phyloP scores from a whole-genome alignment of 2,888 invertebrate genomes.

The Drosophila mimica region DNA sequence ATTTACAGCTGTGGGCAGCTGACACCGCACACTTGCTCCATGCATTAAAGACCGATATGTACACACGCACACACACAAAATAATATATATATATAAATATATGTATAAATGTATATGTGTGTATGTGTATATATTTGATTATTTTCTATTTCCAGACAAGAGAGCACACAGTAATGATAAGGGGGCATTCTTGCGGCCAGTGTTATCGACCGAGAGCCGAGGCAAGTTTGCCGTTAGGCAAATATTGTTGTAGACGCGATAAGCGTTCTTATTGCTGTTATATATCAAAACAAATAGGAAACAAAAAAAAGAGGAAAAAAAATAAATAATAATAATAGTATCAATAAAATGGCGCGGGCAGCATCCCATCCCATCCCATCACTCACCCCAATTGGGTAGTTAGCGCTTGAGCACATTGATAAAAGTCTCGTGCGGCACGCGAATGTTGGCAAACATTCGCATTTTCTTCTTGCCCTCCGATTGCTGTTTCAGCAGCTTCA shows the following conservation, averaged over 20 bases:
- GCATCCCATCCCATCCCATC: slow-evolving; percentile 6
- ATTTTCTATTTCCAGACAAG: slow-evolving; percentile 47
- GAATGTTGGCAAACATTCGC: slow-evolving; percentile 95
- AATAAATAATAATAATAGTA: slow-evolving; percentile 10
- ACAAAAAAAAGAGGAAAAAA: not conserved
- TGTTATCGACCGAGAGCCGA: slow-evolving; percentile 29
- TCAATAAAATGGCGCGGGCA: slow-evolving; percentile 29
- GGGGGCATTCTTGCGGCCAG: slow-evolving; percentile 25
- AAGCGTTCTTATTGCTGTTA: slow-evolving; percentile 21
- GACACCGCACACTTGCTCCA: not conserved
- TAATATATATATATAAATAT: slow-evolving; percentile 5
- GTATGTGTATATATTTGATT: slow-evolving; percentile 7
- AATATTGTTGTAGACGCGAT: slow-evolving; percentile 32
- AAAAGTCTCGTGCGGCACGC: slow-evolving; percentile 96
- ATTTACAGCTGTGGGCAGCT: not conserved
- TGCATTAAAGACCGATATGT: slow-evolving; percentile 7
- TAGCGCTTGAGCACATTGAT: slow-evolving; percentile 94
- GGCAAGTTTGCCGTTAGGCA: slow-evolving; percentile 3
- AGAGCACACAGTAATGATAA: slow-evolving; percentile 43
- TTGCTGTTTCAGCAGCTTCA: slow-evolving; percentile 95
- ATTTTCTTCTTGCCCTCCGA: slow-evolving; percentile 97
- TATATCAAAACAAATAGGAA: slow-evolving; percentile 1
- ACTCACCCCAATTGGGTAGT: slow-evolving; percentile 36
- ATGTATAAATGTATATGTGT: slow-evolving; percentile 5
- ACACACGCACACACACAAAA: slow-evolving; percentile 3